Evolutionary conservation across 2,888 invertebrate genomes (phyloP), one percentile per base, ranked within the genome.

Genomic region (Brachycybe producta): DNA sequence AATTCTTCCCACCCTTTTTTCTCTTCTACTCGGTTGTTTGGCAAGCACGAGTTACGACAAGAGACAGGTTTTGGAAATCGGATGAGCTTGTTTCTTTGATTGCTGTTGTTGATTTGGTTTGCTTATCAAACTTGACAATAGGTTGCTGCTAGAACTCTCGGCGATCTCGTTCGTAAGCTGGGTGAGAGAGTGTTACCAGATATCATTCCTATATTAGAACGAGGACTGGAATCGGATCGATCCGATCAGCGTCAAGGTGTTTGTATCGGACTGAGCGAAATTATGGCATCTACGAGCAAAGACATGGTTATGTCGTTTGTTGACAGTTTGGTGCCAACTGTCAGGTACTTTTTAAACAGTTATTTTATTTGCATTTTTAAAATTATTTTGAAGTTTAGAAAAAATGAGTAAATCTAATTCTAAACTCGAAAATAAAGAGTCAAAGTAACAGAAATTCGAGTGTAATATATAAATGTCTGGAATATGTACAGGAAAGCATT

Each of bases 171-270:
- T 2, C 73, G 92, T 49, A 98, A 98, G 74, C 73, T 98, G 49
- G 98, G 98, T 5, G 98, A 98, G 71, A 78, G 97, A 52, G 94
- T 98, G 21, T 70, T 98, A 55, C 95, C 94, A 0, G 95, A 97
- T 72, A 95, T 98, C 54, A 91, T 99, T 64, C 98, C 97, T 0
- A 95, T 98, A 63, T 72, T 98, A 57, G 95, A 97, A 70, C 76
- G 80, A 56, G 97, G 97, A 1, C 72, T 98, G 56, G 82, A 84
- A 60, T 92, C 92, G 1, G 83, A 86, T 41, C 82, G 86, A 57
- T 73, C 91, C 0, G 95, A 97, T 70, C 92, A 97, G 72, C 75
- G 98, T 15, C 94, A 97, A 70, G 98, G 98, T 57, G 97, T 98
- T 7, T 97, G 98, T 68, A 92, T 97, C 65, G 98, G 94, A 0